Evolutionary conservation across 2,797 vertebrate genomes (phyloP).

Genomic region (Macroramphosus scolopax): DNA sequence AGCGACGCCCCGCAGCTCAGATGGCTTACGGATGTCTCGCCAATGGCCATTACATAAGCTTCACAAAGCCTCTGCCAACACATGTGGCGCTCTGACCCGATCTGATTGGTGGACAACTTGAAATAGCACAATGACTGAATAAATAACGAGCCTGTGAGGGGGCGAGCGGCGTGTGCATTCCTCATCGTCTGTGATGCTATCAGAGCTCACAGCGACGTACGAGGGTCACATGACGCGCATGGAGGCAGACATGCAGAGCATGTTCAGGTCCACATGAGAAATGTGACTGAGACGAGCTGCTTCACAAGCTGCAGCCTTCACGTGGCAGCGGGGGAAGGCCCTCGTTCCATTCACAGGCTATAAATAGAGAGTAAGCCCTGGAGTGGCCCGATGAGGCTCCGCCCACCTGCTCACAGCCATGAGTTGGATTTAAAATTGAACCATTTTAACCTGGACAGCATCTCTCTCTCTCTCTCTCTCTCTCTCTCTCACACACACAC

Average conservation of each 20-base stretch:
- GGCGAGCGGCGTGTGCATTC: constrained; percentile 11
- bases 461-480: constrained; percentile 1
- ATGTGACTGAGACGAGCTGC: constrained; percentile 40
- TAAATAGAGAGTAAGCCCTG: constrained; percentile 52
- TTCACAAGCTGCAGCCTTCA: constrained; percentile 28
- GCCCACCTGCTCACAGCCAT: constrained; percentile 28
- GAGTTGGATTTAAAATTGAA: constrained; percentile 13
- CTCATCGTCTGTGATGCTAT: constrained; percentile 22
- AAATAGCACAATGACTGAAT: constrained; percentile 28
- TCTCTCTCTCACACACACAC: constrained; percentile 6
- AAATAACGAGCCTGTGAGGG: constrained; percentile 20
- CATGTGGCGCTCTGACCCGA: background rate
- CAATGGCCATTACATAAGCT: constrained; percentile 48
- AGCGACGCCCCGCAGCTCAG: constrained; percentile 36
- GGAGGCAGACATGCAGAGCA: constrained; percentile 20
- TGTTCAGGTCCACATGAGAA: constrained; percentile 54
- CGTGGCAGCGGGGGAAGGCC: constrained; percentile 40
- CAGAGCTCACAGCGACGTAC: constrained; percentile 5
- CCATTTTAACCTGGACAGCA: background rate
- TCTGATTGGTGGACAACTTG: constrained; percentile 48
- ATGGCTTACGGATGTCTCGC: constrained; percentile 43
- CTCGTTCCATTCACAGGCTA: constrained; percentile 49
- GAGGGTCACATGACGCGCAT: constrained; percentile 17
- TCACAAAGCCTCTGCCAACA: constrained; percentile 25
- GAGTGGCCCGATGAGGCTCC: constrained; percentile 16